Conservation (phyloP, 1,140 invertebrate genomes). For the Tetragnatha versicolor region DNA sequence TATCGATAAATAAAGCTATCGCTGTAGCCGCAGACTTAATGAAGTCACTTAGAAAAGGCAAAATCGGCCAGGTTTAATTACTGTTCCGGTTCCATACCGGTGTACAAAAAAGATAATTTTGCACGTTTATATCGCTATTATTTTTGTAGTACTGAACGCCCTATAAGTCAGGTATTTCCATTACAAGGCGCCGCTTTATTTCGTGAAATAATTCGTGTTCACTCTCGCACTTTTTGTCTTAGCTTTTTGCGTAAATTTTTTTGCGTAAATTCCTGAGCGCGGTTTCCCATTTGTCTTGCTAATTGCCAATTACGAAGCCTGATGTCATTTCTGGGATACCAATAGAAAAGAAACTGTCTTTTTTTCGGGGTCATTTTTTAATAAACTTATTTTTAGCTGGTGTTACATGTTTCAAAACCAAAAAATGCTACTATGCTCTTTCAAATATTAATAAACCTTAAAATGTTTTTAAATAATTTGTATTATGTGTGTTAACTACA, state of each 20-base stretch:
- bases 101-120: conserved; percentile 20
- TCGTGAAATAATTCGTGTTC: conserved; percentile 12
- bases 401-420: not conserved
- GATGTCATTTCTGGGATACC: conserved; percentile 24
- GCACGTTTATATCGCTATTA: conserved; percentile 19
- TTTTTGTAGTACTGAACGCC: not conserved
- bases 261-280: conserved; percentile 5
- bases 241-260: not conserved
- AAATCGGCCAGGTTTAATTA: conserved; percentile 17
- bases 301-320: conserved; percentile 28
- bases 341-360: not conserved
- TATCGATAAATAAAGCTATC: conserved; percentile 44
- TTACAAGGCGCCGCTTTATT: conserved; percentile 22
- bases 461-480: conserved; percentile 9
- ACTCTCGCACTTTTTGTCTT: conserved; percentile 8
- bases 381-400: not conserved
- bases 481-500: not conserved
- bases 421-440: not conserved
- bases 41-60: conserved; percentile 27
- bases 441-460: conserved; percentile 24
- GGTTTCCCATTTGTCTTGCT: conserved; percentile 35
- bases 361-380: not conserved
- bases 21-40: conserved; percentile 13
- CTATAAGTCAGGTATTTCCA: conserved; percentile 21
- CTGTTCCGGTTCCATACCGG: not conserved